Conservation (phyloP, 2,113 vertebrate species). For the Cryptotis parvus region DNA sequence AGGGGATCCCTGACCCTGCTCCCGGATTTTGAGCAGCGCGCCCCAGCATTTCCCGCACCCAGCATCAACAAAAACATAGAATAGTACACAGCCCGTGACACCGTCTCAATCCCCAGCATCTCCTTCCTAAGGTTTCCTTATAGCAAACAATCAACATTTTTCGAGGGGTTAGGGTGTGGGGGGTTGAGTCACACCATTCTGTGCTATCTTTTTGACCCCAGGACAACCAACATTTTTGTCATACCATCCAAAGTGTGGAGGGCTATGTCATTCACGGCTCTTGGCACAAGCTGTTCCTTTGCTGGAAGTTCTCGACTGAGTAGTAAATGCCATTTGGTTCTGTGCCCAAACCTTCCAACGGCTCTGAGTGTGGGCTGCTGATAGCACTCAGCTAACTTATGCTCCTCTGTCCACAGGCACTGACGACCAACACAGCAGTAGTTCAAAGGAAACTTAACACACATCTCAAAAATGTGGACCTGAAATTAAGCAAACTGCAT, state of each 20-base stretch:
- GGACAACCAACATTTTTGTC: neutral
- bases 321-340: fast-evolving
- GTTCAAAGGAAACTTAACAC: neutral
- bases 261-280: fast-evolving
- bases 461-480: neutral
- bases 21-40: too few species aligned
- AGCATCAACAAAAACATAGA: neutral
- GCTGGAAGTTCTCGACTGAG: neutral
- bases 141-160: neutral
- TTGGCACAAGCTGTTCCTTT: neutral
- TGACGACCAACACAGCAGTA: fast-evolving
- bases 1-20: too few species aligned
- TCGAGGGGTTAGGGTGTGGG: too few species aligned
- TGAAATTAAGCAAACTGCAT: neutral
- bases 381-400: neutral
- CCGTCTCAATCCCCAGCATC: neutral
- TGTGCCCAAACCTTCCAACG: neutral
- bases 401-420: neutral
- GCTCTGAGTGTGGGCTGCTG: neutral
- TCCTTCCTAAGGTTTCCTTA: neutral
- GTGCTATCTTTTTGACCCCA: neutral
- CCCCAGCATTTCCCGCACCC: too few species aligned
- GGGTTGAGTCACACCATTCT: too few species aligned
- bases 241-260: neutral
- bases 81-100: neutral